Percentiles rank a stretch among this genome's conserved stretches.
Conservation (phyloP, 2,888 invertebrate genomes). For the Megaustenia siamemsis region DNA sequence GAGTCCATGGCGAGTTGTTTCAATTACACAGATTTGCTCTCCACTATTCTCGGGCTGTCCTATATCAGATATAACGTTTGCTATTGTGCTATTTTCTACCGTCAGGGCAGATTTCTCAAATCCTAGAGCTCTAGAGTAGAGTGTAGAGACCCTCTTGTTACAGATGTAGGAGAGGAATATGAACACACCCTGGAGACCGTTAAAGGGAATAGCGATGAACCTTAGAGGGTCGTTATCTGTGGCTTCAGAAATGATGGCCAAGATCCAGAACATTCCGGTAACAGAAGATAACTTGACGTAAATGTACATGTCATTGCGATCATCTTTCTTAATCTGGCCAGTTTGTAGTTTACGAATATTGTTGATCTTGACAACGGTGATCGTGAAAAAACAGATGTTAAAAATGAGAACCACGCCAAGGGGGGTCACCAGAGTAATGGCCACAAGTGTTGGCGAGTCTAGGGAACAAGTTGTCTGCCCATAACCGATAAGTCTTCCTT, state of each 20-base stretch:
- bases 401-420: slow-evolving; percentile 3
- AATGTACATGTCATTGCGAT: slow-evolving; percentile 30
- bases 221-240: slow-evolving; percentile 31
- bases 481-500: slow-evolving; percentile 33
- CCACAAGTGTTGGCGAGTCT: neutral
- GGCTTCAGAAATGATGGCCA: slow-evolving; percentile 34
- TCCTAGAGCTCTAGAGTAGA: slow-evolving; percentile 23
- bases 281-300: slow-evolving; percentile 49
- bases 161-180: slow-evolving; percentile 48
- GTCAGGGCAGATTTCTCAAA: neutral
- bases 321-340: slow-evolving; percentile 18
- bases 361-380: slow-evolving; percentile 32
- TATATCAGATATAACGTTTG: neutral
- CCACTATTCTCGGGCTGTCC: no score
- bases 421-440: slow-evolving; percentile 18
- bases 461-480: slow-evolving; percentile 15
- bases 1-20: no score
- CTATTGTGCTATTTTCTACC: neutral
- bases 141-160: slow-evolving; percentile 39
- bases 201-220: slow-evolving; percentile 32
- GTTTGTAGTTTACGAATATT: slow-evolving; percentile 29
- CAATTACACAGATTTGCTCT: no score
- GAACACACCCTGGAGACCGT: slow-evolving; percentile 49
- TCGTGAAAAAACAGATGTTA: slow-evolving; percentile 29
- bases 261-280: slow-evolving; percentile 46